Evolutionary conservation across 2,113 vertebrate species (phyloP).

Genomic region (Varanus salvator): DNA sequence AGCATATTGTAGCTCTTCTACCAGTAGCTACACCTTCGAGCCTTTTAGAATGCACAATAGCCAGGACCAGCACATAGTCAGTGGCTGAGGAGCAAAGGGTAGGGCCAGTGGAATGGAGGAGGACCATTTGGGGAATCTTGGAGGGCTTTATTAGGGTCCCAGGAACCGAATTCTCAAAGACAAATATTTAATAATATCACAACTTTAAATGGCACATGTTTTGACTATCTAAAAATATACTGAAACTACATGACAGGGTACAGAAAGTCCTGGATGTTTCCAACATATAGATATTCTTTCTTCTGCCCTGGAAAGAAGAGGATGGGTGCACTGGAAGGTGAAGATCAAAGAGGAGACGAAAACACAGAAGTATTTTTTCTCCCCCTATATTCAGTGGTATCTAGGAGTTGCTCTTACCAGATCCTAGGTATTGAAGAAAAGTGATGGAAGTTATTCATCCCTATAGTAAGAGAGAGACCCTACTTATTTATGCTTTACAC

Average conservation of each 20-base stretch:
- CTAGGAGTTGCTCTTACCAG: background rate
- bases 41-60: background rate
- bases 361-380: background rate
- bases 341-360: too few species aligned
- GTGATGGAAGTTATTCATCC: background rate
- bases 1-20: too few species aligned
- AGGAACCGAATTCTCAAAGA: background rate
- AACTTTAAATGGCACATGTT: background rate
- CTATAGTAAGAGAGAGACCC: constrained; percentile 1
- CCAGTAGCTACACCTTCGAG: too few species aligned
- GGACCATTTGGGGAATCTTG: too few species aligned
- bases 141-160: too few species aligned
- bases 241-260: background rate
- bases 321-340: background rate
- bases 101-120: too few species aligned
- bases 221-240: too few species aligned
- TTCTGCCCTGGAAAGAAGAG: background rate
- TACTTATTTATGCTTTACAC: constrained; percentile 20
- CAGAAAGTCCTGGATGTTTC: background rate
- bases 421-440: constrained; percentile 5
- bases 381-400: background rate
- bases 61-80: too few species aligned
- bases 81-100: too few species aligned
- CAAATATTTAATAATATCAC: background rate
- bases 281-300: background rate